Conservation (phyloP, 2,797 vertebrate genomes). For the Eulemur albifrons region DNA sequence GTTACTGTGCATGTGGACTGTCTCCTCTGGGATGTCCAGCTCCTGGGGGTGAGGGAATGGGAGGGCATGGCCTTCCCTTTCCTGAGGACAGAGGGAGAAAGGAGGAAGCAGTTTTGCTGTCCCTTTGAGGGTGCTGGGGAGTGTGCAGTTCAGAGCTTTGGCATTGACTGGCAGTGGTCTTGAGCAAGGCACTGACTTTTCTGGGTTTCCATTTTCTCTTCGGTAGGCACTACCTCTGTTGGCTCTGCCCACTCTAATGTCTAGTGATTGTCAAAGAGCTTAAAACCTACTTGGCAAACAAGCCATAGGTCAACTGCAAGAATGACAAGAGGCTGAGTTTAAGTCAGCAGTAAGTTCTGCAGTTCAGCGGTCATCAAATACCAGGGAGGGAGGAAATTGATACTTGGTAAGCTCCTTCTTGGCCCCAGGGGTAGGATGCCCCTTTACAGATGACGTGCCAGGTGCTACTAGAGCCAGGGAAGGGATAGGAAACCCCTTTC, state of each 20-base stretch:
- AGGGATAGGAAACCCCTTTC: background rate
- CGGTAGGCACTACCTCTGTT: background rate
- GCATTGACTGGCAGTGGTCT: background rate
- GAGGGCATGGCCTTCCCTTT: background rate
- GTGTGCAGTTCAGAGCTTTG: background rate
- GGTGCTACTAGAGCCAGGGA: background rate
- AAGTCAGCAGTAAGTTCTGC: background rate
- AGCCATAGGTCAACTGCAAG: background rate
- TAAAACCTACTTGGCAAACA: background rate
- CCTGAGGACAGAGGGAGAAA: background rate
- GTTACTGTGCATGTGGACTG: too few relatives aligned
- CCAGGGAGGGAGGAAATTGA: background rate
- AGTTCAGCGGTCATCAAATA: background rate
- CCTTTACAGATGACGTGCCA: background rate
- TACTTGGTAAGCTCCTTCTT: background rate
- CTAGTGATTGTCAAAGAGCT: background rate
- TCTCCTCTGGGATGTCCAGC: too few relatives aligned
- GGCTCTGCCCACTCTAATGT: background rate
- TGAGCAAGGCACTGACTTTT: background rate
- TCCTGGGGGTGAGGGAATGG: background rate
- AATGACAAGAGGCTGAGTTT: background rate
- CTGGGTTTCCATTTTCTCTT: background rate
- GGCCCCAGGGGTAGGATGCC: accelerated
- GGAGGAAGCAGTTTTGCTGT: background rate
- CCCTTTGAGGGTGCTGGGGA: background rate